Evolutionary conservation across 37 sponge, comb jelly and placozoan species (phyloP).

Genomic region (Dysidea cf. avara): DNA sequence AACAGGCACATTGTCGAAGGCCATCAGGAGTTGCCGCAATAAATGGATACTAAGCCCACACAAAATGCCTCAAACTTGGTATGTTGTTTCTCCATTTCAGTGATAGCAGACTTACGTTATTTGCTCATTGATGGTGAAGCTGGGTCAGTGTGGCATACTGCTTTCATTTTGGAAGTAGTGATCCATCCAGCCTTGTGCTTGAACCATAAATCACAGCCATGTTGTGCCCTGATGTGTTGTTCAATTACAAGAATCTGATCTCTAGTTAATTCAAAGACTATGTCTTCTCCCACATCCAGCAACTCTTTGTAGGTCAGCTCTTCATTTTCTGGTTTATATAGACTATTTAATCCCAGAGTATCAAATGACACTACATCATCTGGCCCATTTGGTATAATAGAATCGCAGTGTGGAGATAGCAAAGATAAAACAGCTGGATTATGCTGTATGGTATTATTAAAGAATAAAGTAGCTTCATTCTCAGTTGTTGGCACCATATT

Average conservation of each 20-base stretch:
- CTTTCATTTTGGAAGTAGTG: conserved; percentile 39
- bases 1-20: conserved; percentile 30
- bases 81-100: conserved; percentile 17
- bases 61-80: background rate
- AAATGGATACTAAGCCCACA: conserved; percentile 29
- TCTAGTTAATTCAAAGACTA: background rate
- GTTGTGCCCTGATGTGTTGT: conserved; percentile 14
- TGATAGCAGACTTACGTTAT: conserved; percentile 46
- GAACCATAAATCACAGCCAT: conserved; percentile 30
- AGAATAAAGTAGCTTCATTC: no score
- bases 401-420: conserved; percentile 10
- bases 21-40: conserved; percentile 48
- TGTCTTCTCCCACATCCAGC: conserved; percentile 31
- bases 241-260: conserved; percentile 16
- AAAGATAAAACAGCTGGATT: conserved; percentile 57
- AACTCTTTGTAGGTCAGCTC: conserved; percentile 14
- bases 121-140: conserved; percentile 22
- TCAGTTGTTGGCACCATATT: no score
- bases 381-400: conserved; percentile 19
- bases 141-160: conserved; percentile 30
- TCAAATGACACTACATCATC: conserved; percentile 2
- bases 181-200: conserved; percentile 32
- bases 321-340: conserved; percentile 24
- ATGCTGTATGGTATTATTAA: background rate
- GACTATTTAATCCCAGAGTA: conserved; percentile 22